Evolutionary conservation across 2,113 vertebrate genomes (phyloP).

Genomic region (Conger conger): DNA sequence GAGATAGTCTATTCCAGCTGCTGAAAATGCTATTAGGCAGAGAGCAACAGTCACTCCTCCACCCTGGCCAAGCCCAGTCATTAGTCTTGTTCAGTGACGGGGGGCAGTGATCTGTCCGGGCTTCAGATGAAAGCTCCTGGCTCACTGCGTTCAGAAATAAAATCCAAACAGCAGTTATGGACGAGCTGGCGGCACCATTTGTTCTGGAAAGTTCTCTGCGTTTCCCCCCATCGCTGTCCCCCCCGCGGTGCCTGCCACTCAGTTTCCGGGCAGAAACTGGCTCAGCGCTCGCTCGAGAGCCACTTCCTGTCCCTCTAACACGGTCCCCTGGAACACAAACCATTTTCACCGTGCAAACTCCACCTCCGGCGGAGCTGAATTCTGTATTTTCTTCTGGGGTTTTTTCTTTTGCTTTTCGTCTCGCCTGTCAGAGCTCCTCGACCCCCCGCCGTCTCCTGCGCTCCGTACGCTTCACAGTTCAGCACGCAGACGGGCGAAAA

Average conservation of each 20-base stretch:
- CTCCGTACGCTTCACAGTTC: background rate
- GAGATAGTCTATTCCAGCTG: too few species aligned
- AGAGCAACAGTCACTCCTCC: too few species aligned
- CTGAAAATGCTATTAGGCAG: too few species aligned
- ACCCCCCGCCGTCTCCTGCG: background rate
- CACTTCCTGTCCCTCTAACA: slow-evolving; percentile 1
- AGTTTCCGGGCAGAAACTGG: background rate
- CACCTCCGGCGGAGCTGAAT: background rate
- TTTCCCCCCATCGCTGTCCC: background rate
- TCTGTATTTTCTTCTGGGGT: background rate
- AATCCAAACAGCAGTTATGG: background rate
- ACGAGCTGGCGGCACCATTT: background rate
- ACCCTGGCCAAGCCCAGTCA: too few species aligned
- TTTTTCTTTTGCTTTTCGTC: background rate
- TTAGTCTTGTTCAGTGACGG: background rate
- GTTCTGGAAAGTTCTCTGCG: background rate
- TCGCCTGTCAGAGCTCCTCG: background rate
- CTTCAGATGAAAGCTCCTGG: background rate
- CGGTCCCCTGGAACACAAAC: background rate
- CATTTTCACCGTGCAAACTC: background rate
- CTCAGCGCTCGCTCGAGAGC: background rate
- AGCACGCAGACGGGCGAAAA: background rate
- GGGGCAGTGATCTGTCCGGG: background rate
- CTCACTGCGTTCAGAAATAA: background rate
- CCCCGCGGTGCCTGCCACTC: background rate